Conservation (phyloP, 2,888 invertebrate genomes). For the Cloeon dipterum region DNA sequence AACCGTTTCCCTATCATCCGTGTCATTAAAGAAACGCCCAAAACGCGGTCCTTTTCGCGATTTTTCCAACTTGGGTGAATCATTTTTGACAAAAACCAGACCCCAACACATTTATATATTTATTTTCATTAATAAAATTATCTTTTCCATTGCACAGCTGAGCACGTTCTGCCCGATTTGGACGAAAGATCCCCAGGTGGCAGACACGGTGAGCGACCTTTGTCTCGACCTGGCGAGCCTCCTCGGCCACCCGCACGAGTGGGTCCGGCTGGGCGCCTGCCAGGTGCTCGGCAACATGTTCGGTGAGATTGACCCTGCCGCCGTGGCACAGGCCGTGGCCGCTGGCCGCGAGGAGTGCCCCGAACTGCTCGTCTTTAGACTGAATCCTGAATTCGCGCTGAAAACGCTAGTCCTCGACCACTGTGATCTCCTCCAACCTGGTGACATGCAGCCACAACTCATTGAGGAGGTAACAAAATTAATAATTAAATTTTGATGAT, state of each 20-base stretch:
- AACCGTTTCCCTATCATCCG: too few species aligned
- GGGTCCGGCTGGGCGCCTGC: slow-evolving; percentile 59
- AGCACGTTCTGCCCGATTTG: slow-evolving; percentile 34
- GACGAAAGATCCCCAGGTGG: slow-evolving; percentile 25
- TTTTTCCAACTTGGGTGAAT: too few species aligned
- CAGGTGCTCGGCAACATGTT: slow-evolving; percentile 55
- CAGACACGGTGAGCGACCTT: slow-evolving; percentile 13
- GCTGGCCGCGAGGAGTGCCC: slow-evolving; percentile 18
- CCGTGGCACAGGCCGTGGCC: slow-evolving; percentile 22
- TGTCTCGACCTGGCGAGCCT: slow-evolving; percentile 27
- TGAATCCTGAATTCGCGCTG: slow-evolving; percentile 28
- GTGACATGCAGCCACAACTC: slow-evolving; percentile 39
- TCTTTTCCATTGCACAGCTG: too few species aligned
- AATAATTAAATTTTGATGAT: too few species aligned
- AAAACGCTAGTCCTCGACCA: slow-evolving; percentile 48
- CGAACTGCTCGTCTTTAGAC: slow-evolving; percentile 34
- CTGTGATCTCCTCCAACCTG: slow-evolving; percentile 46
- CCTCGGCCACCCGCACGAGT: slow-evolving; percentile 59
- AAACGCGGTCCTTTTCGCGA: too few species aligned
- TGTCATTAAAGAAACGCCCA: too few species aligned
- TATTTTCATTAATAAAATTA: too few species aligned
- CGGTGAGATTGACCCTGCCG: slow-evolving; percentile 31
- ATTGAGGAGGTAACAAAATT: slow-evolving; percentile 49
- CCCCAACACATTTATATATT: too few species aligned
- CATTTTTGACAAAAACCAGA: too few species aligned